Base-by-base conservation (phyloP, 2,888 invertebrate species). In the Beris chalybata region DNA sequence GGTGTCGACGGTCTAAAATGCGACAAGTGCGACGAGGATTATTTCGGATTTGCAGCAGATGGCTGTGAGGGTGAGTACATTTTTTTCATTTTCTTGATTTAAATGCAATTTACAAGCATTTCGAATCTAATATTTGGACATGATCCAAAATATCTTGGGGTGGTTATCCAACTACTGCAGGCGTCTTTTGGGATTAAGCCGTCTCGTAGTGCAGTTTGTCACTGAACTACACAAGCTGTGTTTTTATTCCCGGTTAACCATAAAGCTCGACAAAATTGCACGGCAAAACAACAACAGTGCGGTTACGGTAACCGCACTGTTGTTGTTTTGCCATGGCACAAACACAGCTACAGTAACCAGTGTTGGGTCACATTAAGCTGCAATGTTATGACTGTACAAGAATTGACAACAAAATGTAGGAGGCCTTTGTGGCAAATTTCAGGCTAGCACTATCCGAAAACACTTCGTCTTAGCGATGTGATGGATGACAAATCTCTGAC, bases 1-100 rank as follows among this genome's bases (percentile, higher is more conserved):
- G 93, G 93, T 69, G 91, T 93, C 2, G 86, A 88, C 71, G 92
- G 94, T 61, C 85, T 89, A 67, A 86, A 85, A 73, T 94, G 94
- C 76, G 88, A 89, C 75, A 82, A 81, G 61, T 93, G 93, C 75
- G 84, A 87, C 65, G 84, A 87, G 64, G 85, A 87, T 54, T 87
- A 89, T 80, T 93, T 88, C 77, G 90, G 87, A 12, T 84, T 92
- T 72, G 85, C 86, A 29, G 77, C 77, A 38, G 79, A 78, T 11
- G 91, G 91, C 73, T 91, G 91, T 75, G 76, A 80, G 75, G 85
- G 91, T 91, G 76, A 87, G 89, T 86, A 53, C 47, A 64, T 63
- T 53, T 32, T 50, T 45, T 31, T 47, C 11, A 9, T 11, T 59
- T 53, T 66, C 52, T 52, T 59, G 53, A 61, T 50, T 43, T 61